Evolutionary conservation across 92 coral and sea anemone genomes (phyloP), one percentile per base, ranked within the genome.

Genomic region (Zoanthus sociatus): DNA sequence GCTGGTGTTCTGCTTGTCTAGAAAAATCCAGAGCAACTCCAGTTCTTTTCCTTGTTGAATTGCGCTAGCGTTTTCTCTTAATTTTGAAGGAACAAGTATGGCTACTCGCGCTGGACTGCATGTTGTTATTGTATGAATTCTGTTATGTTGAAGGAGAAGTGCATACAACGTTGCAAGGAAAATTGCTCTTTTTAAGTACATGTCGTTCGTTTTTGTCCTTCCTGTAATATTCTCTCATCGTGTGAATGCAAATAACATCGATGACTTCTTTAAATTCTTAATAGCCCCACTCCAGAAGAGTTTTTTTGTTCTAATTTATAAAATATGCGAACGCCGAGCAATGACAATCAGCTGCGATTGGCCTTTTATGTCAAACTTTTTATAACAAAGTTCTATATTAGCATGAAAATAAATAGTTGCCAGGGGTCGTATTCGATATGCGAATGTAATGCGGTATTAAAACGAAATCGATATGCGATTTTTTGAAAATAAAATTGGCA

Each of bases 341-440:
- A 64, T 63, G 1, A 3, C 5, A 17, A 44, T 4, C 15, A 21
- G 46, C 61, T 47, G 18, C 61, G 47, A 81, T 81, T 81, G 85
- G 85, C 51, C 66, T 58, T 81, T 81, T 42, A 21, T 37, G 58
- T 33, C 9, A 63, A 12, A 47, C 10, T 64, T 60, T 18, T 48
- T 44, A 50, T 46, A 64, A 81, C 73, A 81, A 46, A 70, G 85
- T 48, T 71, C n/a, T 66, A 46, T 37, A 53, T 60, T 14, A 16
- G 30, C 69, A 63, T 63, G 69, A 8, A 63, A 56, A 81, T 63
- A 66, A 13, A 20, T 58, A 81, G 85, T 81, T 81, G 75, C 85
- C 12, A 64, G 20, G 85, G 84, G 85, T 74, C 21, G 32, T 2
- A 13, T 67, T 66, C 58, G 16, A 64, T 66, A 18, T 5, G 67